Evolutionary conservation across 1,140 invertebrate species (phyloP), one percentile per base, ranked within the genome.

Genomic region (Zaprionus tsacasi): DNA sequence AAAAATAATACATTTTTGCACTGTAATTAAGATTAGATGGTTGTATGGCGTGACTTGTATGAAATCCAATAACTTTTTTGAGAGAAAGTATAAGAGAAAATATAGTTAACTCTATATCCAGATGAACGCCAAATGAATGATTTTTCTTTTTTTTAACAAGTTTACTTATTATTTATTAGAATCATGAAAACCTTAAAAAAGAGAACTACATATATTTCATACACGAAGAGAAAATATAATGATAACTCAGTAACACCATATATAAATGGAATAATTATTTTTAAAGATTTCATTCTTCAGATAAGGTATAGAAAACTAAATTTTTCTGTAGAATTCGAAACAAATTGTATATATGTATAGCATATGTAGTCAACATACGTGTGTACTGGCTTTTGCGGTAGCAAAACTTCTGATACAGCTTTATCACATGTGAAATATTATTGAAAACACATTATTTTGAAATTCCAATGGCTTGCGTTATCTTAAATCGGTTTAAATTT

Each of bases 371-470:
- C n/a, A n/a, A n/a, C n/a, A n/a, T n/a, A n/a, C n/a, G n/a, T n/a
- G n/a, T n/a, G n/a, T n/a, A n/a, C 11, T 58, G 15, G 13, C 13
- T 40, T 54, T 40, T 63, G 67, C 54, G 40, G 17, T 36, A 56
- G 52, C 15, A 12, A 66, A 59, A 48, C 40, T 43, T 43, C 54
- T 56, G 17, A 64, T 36, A 52, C 17, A n/a, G 60, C 12, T 30
- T 15, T 43, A 60, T 45, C 17, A 17, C 21, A 36, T 50, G 21
- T 40, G 30, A 33, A 61, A 7, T 7, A 21, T 40, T 59, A 59
- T 66, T 33, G 15, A 2, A 58, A 52, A 50, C 11, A 25, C n/a
- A 52, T 48, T 56, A 30, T 36, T 55, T 63, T 56, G 21, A 45
- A 45, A 15, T 45, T 45, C 40, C 27, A 61, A 30, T 55, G 35